Evolutionary conservation across 1,140 invertebrate species (phyloP), one percentile per base, ranked within the genome.

Genomic region (Apocrypta bakeri): DNA sequence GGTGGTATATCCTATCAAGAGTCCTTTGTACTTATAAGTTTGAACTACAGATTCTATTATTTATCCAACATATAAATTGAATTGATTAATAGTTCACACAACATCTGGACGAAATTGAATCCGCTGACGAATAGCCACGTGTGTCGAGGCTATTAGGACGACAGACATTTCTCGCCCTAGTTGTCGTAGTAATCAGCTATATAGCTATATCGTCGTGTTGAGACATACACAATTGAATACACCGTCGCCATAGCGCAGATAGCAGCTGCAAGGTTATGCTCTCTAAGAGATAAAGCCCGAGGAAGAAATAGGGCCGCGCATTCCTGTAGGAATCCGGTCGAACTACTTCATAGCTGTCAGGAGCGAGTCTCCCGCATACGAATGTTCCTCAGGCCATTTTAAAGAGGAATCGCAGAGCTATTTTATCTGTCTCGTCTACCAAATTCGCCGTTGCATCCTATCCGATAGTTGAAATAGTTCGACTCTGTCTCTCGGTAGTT

Each of bases 291-390:
- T 56, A 56, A 2, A 66, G 4, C 12, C 8, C 63, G 27, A 9
- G 7, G 24, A 66, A 66, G 63, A 66, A 66, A 29, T 29, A 29
- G 63, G 27, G 63, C n/a, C n/a, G n/a, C n/a, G n/a, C 27, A 25
- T 27, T 12, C 27, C 25, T 21, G 48, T 21, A 56, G 48, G 48
- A n/a, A 56, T 66, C 27, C 27, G 63, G n/a, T 27, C 12, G 63
- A 66, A 66, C 63, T 64, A 64, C 21, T 64, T 64, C 61, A 64
- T 25, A 24, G 61, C 61, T 64, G 61, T 24, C 25, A 48, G 42
- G 42, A 56, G 48, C 48, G 17, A 56, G 17, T 56, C 48, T 56
- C 48, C 48, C 42, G 42, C 17, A 48, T 48, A 48, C 42, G 42
- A 48, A 48, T 48, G 42, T 48, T 48, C 12, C 42, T 48, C 12